phyloP scores from a whole-genome alignment of 2,113 vertebrate genomes.

The Galbula dea region DNA sequence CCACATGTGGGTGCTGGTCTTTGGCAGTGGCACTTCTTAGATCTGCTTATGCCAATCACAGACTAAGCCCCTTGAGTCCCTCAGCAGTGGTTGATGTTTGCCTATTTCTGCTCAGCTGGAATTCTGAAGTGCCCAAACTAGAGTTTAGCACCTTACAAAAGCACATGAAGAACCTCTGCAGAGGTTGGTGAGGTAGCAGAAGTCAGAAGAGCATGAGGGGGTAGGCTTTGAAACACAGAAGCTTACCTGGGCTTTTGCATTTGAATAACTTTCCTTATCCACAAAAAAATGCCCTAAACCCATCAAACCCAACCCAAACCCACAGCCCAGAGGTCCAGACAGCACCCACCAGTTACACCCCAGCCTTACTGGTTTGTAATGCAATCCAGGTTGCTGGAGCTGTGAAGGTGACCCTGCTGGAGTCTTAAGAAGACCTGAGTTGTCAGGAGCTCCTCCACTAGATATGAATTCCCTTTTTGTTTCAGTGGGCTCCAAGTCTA shows the following conservation, averaged over 20 bases:
- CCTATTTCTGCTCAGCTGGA: neutral
- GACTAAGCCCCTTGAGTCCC: no score
- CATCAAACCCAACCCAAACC: neutral
- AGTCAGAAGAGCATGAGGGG: neutral
- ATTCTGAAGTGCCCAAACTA: neutral
- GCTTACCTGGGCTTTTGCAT: neutral
- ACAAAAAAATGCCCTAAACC: neutral
- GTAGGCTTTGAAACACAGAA: neutral
- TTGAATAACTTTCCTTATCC: neutral
- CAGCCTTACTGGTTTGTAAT: neutral
- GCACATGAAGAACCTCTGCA: neutral
- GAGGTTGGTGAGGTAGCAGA: accelerated
- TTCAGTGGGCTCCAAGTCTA: neutral
- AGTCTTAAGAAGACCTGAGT: neutral
- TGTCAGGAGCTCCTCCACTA: neutral
- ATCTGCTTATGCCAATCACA: neutral
- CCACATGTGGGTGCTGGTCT: neutral
- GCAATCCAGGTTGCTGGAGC: neutral
- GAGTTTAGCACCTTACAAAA: neutral
- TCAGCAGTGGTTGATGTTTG: no score
- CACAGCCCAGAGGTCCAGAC: neutral
- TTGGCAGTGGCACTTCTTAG: neutral
- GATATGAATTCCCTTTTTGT: neutral
- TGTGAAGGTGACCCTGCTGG: neutral
- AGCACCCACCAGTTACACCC: neutral